Base-by-base conservation (phyloP, 2,113 vertebrate genomes). In the Colossoma macropomum region DNA sequence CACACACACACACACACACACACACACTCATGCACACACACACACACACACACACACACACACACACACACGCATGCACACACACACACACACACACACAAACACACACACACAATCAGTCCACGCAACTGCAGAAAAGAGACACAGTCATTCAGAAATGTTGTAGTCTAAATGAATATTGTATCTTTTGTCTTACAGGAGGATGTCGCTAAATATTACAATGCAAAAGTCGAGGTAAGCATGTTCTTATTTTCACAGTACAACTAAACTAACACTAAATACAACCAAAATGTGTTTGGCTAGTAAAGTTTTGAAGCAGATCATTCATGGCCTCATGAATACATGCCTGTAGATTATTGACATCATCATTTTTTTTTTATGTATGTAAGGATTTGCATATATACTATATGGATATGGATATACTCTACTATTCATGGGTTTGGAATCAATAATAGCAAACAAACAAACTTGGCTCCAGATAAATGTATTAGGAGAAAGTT, bases 221-320 rank as follows among this genome's bases (percentile, higher is more conserved):
- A 97, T 85, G 95, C 97, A 89, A 99, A 99, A 92, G 96, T 97
- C 17, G 93, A 96, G n/a, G 96, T 97, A 75, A 96, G 96, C 90
- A 91, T 27, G 16, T 1, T 50, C 0, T 16, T 25, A 13, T 62
- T 74, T 38, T 17, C 16, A 32, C n/a, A 65, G 9, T 9, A 13
- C 48, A 13, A 15, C 17, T 17, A 11, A 45, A 45, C 17, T 52
- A 17, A 52, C 16, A 19, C 50, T 52, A 19, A 52, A 52, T 17
- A 17, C 1, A 16, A 52, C 2, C 1, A 17, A 52, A 19, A 16
- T 19, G 50, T 19, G 50, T 19, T 52, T 52, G 50, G 1, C 16
- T 17, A 19, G 50, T 52, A 10, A 10, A 52, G 50, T 52, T 52
- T 52, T 52, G 50, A 52, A 52, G 50, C 50, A 17, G 50, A 52